These are phyloP conservation scores for Omphaloscelis lunosa DNA, from an alignment of 2,888 invertebrate genomes.

Conservation along the genomic window DNA sequence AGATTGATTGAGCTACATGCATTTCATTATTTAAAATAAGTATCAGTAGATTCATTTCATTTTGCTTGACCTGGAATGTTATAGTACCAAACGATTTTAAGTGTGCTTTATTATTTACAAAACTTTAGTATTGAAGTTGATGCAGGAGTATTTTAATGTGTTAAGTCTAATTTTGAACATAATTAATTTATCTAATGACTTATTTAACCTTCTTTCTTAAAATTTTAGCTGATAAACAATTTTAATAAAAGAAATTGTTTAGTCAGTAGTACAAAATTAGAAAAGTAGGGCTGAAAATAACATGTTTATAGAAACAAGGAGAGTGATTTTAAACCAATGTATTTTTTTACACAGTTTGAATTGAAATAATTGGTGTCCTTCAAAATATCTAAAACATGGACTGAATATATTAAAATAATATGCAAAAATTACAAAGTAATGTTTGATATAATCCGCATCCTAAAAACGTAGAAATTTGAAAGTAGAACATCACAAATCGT, in stretches of 20 bases:
- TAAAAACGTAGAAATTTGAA: constrained; percentile 2
- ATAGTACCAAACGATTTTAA: background rate
- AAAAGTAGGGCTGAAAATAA: background rate
- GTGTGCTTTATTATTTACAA: background rate
- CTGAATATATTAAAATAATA: constrained; percentile 11
- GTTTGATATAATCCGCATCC: background rate
- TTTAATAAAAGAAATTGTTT: background rate
- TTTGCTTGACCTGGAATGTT: background rate
- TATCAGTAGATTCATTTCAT: background rate
- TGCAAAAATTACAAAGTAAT: background rate
- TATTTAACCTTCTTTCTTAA: constrained; percentile 6
- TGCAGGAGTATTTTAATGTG: background rate
- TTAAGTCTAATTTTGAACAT: background rate
- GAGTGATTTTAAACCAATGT: background rate
- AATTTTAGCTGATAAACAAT: background rate
- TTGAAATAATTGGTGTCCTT: constrained; percentile 6
- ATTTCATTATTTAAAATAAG: background rate
- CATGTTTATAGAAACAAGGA: background rate
- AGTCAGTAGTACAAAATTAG: background rate
- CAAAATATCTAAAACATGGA: constrained; percentile 16
- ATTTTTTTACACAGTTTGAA: background rate
- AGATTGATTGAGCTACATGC: background rate
- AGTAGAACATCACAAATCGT: constrained; percentile 42
- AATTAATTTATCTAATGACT: constrained; percentile 17
- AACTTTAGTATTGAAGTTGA: background rate